Percentiles rank a stretch among this genome's conserved stretches.
Conservation (phyloP, 2,797 vertebrate species). For the Petrocephalus sullivani region DNA sequence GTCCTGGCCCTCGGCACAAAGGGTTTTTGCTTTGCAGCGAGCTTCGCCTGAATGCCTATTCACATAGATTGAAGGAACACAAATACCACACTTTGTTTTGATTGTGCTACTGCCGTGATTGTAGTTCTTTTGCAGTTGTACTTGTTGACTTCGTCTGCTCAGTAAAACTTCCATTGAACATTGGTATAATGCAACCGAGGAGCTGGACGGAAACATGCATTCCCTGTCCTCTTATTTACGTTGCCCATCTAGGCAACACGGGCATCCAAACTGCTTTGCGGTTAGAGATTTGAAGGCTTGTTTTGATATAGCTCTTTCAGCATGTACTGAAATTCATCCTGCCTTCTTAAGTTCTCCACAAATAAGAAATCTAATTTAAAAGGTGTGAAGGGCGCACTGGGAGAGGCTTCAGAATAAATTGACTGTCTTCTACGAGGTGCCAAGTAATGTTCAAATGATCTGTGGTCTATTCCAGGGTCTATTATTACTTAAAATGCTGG, state of each 20-base stretch:
- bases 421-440: neutral
- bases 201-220: neutral
- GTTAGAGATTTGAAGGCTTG: neutral
- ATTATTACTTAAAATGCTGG: slow-evolving; percentile 12
- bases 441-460: neutral
- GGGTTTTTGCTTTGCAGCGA: neutral
- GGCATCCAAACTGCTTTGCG: neutral
- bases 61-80: neutral
- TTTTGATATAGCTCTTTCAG: neutral
- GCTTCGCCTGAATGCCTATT: neutral
- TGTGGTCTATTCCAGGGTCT: neutral
- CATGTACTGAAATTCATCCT: neutral
- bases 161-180: neutral
- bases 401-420: neutral
- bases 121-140: neutral
- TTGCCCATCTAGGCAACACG: neutral
- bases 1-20: neutral
- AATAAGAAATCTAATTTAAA: slow-evolving; percentile 1
- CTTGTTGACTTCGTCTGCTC: neutral
- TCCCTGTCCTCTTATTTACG: neutral
- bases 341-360: neutral
- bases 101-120: neutral
- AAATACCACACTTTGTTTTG: neutral
- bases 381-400: neutral
- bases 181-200: neutral